Base-by-base conservation (phyloP, 2,113 vertebrate species). In the Periophthalmodon schlosseri region DNA sequence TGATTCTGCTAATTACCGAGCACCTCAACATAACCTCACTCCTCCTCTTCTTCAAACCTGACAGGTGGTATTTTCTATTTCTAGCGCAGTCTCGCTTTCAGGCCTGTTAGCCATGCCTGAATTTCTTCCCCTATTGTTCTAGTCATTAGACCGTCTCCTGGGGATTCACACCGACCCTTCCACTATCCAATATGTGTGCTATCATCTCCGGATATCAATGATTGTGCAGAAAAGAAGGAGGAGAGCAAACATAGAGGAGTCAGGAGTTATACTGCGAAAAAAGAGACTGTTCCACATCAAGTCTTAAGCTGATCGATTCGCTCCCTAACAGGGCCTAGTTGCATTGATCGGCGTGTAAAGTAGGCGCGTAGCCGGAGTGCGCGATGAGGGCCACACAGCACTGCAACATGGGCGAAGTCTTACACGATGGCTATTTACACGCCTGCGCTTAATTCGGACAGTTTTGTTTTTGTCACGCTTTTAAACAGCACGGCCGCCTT, bases 311-410 rank as follows among this genome's bases (percentile, higher is more conserved):
- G 86, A 93, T 93, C 88, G 91, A 93, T 92, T 82, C 69, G 73
- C 85, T 88, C 79, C 86, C 82, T 87, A 89, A 63, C 87, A 83
- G 84, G 75, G 78, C 87, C 77, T 87, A 75, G 89, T 89, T 78
- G 81, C 87, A 93, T 93, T 87, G 91, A 94, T 92, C 44, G 79
- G 52, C 73, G 74, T 77, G 84, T 92, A 92, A 44, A 91, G 91
- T 88, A 91, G 84, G 86, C 85, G 86, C 83, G 77, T 78, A 9
- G 57, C 80, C 89, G 84, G 82, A 87, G 82, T 79, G 87, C 82
- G 87, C 36, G 77, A 68, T 36, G 79, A 76, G 83, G 81, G 81
- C 83, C 82, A 84, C 82, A 77, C 81, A 82, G 69, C 76, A 75
- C 56, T 13, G 52, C 76, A 34, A 72, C 69, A 80, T 56, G 69